Evolutionary conservation across 2,888 invertebrate genomes (phyloP), one percentile per base, ranked within the genome.

Genomic region (Scelioninae gen. 1): DNA sequence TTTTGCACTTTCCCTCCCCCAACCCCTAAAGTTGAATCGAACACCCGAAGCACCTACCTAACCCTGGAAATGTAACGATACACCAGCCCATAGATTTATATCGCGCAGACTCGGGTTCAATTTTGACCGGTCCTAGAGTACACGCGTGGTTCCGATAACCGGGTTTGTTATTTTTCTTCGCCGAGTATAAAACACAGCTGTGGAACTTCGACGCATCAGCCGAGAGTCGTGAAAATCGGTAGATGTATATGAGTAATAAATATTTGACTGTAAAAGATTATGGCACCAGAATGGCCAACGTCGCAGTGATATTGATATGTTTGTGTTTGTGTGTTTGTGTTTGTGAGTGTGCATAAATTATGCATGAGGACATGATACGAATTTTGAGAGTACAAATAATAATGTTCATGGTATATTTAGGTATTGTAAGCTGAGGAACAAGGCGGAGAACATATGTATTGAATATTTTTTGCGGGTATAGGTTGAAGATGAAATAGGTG

Each of bases 51-150:
- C 84, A 4, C 11, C 10, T 11, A 69, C 76, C 79, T 83, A 71
- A 76, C 86, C 83, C 84, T 71, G 74, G 84, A 84, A 85, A 84
- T 68, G 84, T 82, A 81, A 83, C 86, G 86, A 87, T 87, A 88
- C 88, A 88, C 87, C 84, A 85, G 31, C 60, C 79, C 75, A 82
- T 78, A 88, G 88, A 88, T 88, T 87, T 88, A 88, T 88, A 87
- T 85, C 85, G 53, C 55, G 77, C 87, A 82, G 86, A 86, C 88
- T 88, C 88, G 88, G 88, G 88, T 88, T 86, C 87, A 87, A 88
- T 87, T 86, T 87, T 86, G 86, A 87, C 85, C 85, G 80, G 79
- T 86, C 49, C 83, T 81, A 45, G 13, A 55, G 56, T 62, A 53
- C 53, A 58, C 38, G 62, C 69, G 66, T 55, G 62, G 55, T 77